Base-by-base conservation (phyloP, 2,797 vertebrate species). In the Phrynocephalus guinanensis region DNA sequence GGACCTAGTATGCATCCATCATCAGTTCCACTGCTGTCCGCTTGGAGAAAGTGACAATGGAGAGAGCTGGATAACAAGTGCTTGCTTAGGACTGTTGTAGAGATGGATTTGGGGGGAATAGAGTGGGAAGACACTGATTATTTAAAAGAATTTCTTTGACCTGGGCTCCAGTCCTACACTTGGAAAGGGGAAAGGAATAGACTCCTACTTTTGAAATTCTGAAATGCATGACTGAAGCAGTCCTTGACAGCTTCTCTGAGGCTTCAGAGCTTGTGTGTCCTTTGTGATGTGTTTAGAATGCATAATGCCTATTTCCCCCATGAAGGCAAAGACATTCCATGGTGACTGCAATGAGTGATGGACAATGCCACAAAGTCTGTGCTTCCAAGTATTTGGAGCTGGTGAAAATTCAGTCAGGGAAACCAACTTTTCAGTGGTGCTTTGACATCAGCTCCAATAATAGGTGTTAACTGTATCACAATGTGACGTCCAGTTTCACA, bases 241-340 rank as follows among this genome's bases (percentile, higher is more conserved):
- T 50, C 28, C 44, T 52, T 80, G 87, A 75, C 70, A 85, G 83
- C 70, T 80, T 84, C 66, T 81, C 68, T 80, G 77, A 80, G 33
- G 33, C 73, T 80, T 75, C 50, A 71, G 83, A 84, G n/a, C n/a
- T 75, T 75, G 9, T 67, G 38, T n/a, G 38, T 38, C 44, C 38
- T 67, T 6, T 48, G 68, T 70, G 76, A 66, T 84, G 70, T 33
- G 60, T 75, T 67, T 48, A 66, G 87, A 88, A 84, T 88, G n/a
- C 44, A 52, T 79, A 67, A 63, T 66, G 38, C 15, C 50, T 80
- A 9, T 80, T 84, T 48, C 22, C 22, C 24, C 56, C 44, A 75
- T 72, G 70, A 80, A 67, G 56, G 77, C 77, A 79, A 79, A 79
- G 28, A 13, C 75, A 44, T 79, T 48, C 22, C n/a, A 28, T 7